Percentiles rank a stretch among this genome's conserved stretches.
Conservation (phyloP, 2,888 invertebrate species). For the Lepidocyrtinus sp. region DNA sequence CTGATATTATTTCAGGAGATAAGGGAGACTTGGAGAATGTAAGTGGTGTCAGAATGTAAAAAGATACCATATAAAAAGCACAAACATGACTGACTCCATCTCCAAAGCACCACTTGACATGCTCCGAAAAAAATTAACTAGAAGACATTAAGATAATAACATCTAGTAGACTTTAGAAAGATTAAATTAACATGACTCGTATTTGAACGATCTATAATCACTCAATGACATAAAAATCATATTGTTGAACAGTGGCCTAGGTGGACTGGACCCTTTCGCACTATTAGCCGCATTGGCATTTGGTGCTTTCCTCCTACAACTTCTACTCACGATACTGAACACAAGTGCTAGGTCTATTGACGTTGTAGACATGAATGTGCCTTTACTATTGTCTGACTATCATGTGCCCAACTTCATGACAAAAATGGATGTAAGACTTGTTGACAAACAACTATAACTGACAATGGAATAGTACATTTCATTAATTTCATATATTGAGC, state of each 20-base stretch:
- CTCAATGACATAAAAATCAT: not conserved
- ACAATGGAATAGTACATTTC: not conserved
- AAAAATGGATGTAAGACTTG: slow-evolving; percentile 69
- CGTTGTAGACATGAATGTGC: slow-evolving; percentile 69
- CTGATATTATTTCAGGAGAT: slow-evolving; percentile 64
- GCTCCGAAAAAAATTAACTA: not conserved
- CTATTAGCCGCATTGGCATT: slow-evolving; percentile 69
- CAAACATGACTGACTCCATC: not conserved
- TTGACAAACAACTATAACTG: slow-evolving; percentile 16
- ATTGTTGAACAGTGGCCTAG: slow-evolving; percentile 60
- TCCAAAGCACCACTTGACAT: not conserved
- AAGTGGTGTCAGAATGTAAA: slow-evolving; percentile 65
- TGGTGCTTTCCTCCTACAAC: slow-evolving; percentile 69
- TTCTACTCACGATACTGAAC: slow-evolving; percentile 68
- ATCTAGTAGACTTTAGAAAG: no score
- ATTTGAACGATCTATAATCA: not conserved
- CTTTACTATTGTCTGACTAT: slow-evolving; percentile 69
- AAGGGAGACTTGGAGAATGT: slow-evolving; percentile 62
- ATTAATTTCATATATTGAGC: not conserved
- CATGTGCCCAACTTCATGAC: slow-evolving; percentile 68
- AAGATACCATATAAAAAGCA: no score
- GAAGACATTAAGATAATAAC: no score
- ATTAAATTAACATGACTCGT: no score
- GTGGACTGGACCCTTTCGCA: slow-evolving; percentile 69
- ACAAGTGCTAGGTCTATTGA: slow-evolving; percentile 69